phyloP scores from a whole-genome alignment of 1,140 invertebrate genomes.

The Scaptomyza graminum region DNA sequence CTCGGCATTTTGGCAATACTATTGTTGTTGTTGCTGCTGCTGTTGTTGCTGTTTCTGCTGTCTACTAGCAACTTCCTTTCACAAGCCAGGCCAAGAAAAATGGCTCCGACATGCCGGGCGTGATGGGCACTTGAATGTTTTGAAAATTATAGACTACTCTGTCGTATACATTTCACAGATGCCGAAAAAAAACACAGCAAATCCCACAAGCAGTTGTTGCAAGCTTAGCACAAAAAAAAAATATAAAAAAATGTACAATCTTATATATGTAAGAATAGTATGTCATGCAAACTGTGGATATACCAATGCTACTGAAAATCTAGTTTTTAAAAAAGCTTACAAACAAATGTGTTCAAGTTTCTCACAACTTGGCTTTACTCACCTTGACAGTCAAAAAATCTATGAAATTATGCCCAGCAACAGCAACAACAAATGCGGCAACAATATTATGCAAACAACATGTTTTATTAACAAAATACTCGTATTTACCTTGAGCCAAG shows the following conservation, averaged over 20 bases:
- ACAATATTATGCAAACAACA: constrained; percentile 69
- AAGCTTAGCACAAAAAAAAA: constrained; percentile 7
- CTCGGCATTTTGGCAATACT: constrained; percentile 42
- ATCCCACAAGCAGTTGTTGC: constrained; percentile 47
- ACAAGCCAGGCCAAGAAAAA: constrained; percentile 65
- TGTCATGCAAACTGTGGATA: neutral
- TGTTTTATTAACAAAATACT: constrained; percentile 54
- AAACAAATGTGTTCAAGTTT: constrained; percentile 21
- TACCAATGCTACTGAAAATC: neutral
- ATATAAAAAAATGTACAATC: neutral
- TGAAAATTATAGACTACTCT: constrained; percentile 67
- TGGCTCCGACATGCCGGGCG: constrained; percentile 54
- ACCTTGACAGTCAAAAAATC: constrained; percentile 59
- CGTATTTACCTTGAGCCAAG: constrained; percentile 55
- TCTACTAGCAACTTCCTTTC: constrained; percentile 64
- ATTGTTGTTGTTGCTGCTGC: constrained; percentile 17
- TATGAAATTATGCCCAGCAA: neutral
- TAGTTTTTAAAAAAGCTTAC: constrained; percentile 1
- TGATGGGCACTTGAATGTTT: constrained; percentile 75
- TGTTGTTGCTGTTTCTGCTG: constrained; percentile 17
- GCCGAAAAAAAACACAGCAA: constrained; percentile 31
- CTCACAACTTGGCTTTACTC: constrained; percentile 12
- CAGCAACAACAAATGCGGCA: constrained; percentile 3
- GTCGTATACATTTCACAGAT: constrained; percentile 66
- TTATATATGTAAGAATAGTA: no score